Conservation (phyloP, 2,113 vertebrate species). For the Brachypodius melanocephalos region DNA sequence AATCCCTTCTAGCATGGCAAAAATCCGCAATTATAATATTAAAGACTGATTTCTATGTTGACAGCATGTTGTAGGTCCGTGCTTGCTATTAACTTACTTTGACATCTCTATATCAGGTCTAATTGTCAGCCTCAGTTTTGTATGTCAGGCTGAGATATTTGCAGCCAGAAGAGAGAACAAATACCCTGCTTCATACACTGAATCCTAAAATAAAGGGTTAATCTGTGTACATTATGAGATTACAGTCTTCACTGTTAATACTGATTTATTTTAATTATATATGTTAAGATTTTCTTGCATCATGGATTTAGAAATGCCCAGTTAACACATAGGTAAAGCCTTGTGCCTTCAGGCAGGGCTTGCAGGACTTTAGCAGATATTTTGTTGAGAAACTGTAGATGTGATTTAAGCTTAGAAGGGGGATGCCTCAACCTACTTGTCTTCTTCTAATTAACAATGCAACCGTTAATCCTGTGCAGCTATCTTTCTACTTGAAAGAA, state of each 20-base stretch:
- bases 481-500: neutral
- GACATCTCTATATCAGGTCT: neutral
- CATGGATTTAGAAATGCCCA: slow-evolving; percentile 35
- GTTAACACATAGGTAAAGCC: neutral
- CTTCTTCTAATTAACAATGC: neutral
- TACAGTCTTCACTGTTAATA: neutral
- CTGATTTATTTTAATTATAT: slow-evolving; percentile 31
- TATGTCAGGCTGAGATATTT: neutral
- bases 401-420: neutral
- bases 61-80: neutral
- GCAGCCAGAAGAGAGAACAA: neutral
- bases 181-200: neutral
- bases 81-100: neutral
- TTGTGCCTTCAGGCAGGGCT: slow-evolving; percentile 1
- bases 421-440: neutral
- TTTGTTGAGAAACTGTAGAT: slow-evolving; percentile 36
- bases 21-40: slow-evolving; percentile 86
- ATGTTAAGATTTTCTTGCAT: slow-evolving; percentile 19
- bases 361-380: slow-evolving; percentile 7
- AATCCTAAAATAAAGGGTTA: slow-evolving; percentile 22
- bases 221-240: neutral
- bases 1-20: slow-evolving; percentile 28
- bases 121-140: neutral
- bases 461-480: slow-evolving; percentile 20
- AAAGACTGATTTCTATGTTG: slow-evolving; percentile 76